A percentile compares a stretch with the other conserved stretches of the same genome.
Conservation (phyloP, 2,113 vertebrate species). For the Ploceus nigricollis region DNA sequence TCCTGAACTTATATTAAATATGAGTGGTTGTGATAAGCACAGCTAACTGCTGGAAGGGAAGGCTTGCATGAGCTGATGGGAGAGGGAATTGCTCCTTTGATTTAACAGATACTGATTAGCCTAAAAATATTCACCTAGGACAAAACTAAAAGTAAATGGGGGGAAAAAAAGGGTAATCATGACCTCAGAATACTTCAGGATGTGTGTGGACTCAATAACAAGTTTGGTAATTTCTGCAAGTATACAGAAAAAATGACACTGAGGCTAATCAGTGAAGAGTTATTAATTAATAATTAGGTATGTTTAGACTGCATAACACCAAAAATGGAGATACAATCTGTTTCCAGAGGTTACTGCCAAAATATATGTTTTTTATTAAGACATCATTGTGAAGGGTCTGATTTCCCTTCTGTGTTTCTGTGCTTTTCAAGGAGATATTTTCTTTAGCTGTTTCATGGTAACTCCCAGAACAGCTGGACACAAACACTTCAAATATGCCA, state of each 20-base stretch:
- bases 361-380: not conserved
- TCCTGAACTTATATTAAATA: not conserved
- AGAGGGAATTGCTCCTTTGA: not conserved
- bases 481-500: not conserved
- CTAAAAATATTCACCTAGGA: conserved; percentile 24
- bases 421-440: not conserved
- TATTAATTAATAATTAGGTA: not conserved
- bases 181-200: not conserved
- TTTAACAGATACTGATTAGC: not conserved
- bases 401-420: not conserved
- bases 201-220: not conserved
- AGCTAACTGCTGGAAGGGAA: not conserved
- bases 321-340: not conserved
- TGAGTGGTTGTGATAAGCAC: not conserved
- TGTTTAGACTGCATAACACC: not conserved
- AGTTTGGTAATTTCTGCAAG: not conserved
- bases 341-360: not conserved
- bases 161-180: not conserved
- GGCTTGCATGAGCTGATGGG: not conserved
- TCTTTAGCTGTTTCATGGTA: not conserved
- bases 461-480: not conserved
- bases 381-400: not conserved
- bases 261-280: not conserved
- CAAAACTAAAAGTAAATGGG: not conserved
- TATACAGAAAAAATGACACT: fast-evolving